A percentile compares a stretch with the other conserved stretches of the same genome.
Evolutionary conservation across 2,797 vertebrate species (phyloP).

Genomic region (Otus scops): DNA sequence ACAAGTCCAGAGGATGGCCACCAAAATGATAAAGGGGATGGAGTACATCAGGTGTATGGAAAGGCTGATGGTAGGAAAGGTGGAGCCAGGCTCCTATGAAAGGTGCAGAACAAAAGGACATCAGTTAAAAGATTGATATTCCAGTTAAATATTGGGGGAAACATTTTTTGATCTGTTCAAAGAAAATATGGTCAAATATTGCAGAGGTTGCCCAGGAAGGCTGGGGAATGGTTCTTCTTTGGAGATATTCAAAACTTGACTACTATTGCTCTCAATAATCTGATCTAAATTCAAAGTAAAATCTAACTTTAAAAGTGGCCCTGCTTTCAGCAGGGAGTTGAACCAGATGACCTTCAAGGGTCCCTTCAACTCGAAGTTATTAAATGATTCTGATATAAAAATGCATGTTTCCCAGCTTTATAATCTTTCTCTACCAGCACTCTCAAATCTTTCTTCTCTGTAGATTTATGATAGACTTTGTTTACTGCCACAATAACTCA

Average conservation of each 20-base stretch:
- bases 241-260: not conserved
- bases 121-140: not conserved
- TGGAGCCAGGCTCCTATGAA: not conserved
- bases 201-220: not conserved
- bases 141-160: not conserved
- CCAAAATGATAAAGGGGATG: not conserved
- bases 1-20: not conserved
- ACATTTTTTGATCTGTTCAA: not conserved
- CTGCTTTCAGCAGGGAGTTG: not conserved
- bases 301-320: not conserved
- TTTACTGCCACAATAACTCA: not conserved
- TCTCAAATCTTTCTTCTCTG: not conserved
- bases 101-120: not conserved
- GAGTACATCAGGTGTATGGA: not conserved
- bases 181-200: not conserved
- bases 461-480: not conserved
- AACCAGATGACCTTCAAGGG: not conserved
- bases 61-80: not conserved
- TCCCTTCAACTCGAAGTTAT: not conserved
- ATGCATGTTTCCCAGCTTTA: not conserved
- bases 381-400: not conserved
- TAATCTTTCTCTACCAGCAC: not conserved
- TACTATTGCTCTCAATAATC: not conserved
- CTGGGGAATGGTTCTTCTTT: not conserved
- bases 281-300: not conserved